phyloP scores from a whole-genome alignment of 2,797 vertebrate genomes.

The Pangasius krempfi region DNA sequence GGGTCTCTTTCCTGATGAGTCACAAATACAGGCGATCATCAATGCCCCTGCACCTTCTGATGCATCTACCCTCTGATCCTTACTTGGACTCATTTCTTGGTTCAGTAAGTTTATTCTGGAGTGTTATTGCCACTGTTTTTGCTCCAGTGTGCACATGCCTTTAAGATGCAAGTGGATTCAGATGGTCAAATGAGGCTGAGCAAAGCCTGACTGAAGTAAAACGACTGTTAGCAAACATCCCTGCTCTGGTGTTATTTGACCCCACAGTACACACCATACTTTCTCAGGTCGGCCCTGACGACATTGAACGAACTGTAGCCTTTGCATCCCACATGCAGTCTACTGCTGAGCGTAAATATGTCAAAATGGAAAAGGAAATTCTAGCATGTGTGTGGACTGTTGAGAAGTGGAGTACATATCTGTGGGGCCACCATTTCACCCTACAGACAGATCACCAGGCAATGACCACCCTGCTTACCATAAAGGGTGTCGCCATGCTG shows the following conservation, averaged over 20 bases:
- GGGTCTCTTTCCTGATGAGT: neutral
- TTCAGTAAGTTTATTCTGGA: neutral
- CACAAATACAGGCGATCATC: neutral
- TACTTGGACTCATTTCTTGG: constrained; percentile 17
- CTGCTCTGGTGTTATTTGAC: neutral
- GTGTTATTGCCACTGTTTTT: neutral
- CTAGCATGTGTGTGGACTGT: neutral
- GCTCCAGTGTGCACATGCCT: neutral
- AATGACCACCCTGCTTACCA: too few species aligned
- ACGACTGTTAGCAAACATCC: neutral
- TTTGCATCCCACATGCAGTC: neutral
- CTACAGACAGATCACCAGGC: too few species aligned
- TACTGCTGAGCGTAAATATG: neutral
- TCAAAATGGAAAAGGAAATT: neutral
- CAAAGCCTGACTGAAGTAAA: neutral
- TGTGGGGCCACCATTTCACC: neutral
- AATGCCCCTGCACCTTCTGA: neutral
- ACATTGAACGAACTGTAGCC: neutral
- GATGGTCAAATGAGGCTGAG: neutral
- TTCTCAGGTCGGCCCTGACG: neutral
- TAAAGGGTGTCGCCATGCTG: too few species aligned
- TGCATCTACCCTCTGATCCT: neutral
- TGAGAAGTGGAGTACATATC: neutral
- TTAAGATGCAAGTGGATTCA: constrained; percentile 17
- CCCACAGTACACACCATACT: neutral